Evolutionary conservation across 2,797 vertebrate genomes (phyloP), one percentile per base, ranked within the genome.

Genomic region (Podarcis siculus): DNA sequence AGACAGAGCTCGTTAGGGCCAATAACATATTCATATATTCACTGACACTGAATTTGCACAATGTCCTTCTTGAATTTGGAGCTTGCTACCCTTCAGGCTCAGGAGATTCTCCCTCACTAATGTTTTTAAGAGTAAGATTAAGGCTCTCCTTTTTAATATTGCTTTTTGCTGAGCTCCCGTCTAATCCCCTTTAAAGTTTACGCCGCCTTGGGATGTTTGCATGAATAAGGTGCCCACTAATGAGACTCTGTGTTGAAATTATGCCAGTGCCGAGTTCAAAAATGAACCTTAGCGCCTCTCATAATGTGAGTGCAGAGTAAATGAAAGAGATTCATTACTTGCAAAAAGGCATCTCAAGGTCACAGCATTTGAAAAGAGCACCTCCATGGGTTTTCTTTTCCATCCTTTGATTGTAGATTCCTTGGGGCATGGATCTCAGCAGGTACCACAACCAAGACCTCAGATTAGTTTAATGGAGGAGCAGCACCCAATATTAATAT

Each of bases 51-150:
- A 39, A 78, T 76, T 85, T 85, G 3, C 88, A 49, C 72, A 82
- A 82, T 49, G 58, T 64, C 77, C 4, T 19, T 90, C 79, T 87
- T 27, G 3, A 3, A 39, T 1, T 0, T 75, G 71, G 79, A 58
- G 78, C 35, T 79, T 88, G 21, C 35, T 87, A 79, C 6, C 1
- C 82, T 88, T 78, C 73, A 23, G 3, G 2, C 82, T 72, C 85
- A 73, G 25, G 66, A 83, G 83, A 80, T 58, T 32, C 66, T 87
- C 9, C 1, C 35, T 78, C 1, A 0, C 39, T 86, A 82, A 25
- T 82, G n/a, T 84, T 91, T 87, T 90, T 71, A 83, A 82, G 21
- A 39, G 75, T 71, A 64, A 81, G 78, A 90, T 37, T 71, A 72
- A 87, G 58, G 30, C 37, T 89, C 55, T 83, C 2, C 39, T 88